Evolutionary conservation across 2,888 invertebrate species (phyloP).

Genomic region (Agrotis exclamationis): DNA sequence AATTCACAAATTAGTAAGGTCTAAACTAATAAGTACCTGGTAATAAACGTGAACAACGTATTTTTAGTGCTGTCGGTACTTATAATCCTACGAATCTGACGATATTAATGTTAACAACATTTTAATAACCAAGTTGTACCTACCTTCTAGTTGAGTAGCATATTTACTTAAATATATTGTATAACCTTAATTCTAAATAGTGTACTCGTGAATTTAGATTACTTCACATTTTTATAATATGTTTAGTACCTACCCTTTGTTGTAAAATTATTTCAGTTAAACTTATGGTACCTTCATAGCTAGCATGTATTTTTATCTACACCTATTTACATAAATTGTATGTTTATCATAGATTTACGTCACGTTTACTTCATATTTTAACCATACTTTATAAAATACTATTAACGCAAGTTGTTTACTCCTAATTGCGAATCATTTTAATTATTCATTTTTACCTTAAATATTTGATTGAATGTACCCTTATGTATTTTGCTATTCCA

Average conservation of each 20-base stretch:
- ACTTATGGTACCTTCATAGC: conserved; percentile 60
- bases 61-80: conserved; percentile 45
- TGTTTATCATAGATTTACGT: conserved; percentile 67
- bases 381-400: conserved; percentile 44
- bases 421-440: conserved; percentile 54
- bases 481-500: conserved; percentile 66
- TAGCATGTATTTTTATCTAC: conserved; percentile 69
- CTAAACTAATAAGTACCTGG: conserved; percentile 58
- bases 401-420: conserved; percentile 62
- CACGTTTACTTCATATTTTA: conserved; percentile 66
- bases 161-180: conserved; percentile 67
- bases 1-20: conserved; percentile 69
- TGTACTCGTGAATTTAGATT: conserved; percentile 50
- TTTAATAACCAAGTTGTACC: conserved; percentile 59
- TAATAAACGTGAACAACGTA: conserved; percentile 55
- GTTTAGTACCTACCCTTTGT: conserved; percentile 65
- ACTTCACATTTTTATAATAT: conserved; percentile 57
- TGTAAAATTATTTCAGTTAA: conserved; percentile 70
- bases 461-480: conserved; percentile 63
- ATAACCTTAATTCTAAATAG: conserved; percentile 51
- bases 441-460: conserved; percentile 56
- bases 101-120: conserved; percentile 43
- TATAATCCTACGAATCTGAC: conserved; percentile 46
- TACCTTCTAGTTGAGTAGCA: conserved; percentile 66
- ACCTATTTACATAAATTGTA: conserved; percentile 62